phyloP scores from a whole-genome alignment of 1,140 invertebrate species.

The Calliopsis andreniformis region DNA sequence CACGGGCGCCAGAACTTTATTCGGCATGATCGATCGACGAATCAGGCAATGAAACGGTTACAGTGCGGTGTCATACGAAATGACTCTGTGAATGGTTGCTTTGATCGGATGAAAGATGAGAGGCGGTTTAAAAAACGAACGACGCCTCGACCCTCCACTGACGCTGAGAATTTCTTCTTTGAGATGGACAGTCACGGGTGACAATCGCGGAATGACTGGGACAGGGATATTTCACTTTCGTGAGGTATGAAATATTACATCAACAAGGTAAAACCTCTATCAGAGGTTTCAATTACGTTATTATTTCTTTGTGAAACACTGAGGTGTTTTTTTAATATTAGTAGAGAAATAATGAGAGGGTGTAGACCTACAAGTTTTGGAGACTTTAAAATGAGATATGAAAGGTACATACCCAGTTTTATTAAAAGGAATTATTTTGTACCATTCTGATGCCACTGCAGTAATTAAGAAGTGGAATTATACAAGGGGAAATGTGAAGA shows the following conservation, averaged over 20 bases:
- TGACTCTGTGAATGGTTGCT: slow-evolving; percentile 25
- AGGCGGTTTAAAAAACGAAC: slow-evolving; percentile 6
- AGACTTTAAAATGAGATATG: too few species aligned
- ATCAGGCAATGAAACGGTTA: slow-evolving; percentile 52
- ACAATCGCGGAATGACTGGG: background rate
- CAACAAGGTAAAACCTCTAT: too few species aligned
- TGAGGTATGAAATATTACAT: background rate
- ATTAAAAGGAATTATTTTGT: too few species aligned
- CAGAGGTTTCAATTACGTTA: too few species aligned
- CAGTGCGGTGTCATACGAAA: slow-evolving; percentile 38
- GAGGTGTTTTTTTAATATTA: too few species aligned
- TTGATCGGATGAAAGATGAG: slow-evolving; percentile 32
- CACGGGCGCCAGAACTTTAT: slow-evolving; percentile 63
- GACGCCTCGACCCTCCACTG: background rate
- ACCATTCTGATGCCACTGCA: too few species aligned
- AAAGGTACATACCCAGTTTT: too few species aligned
- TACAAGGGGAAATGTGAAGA: too few species aligned
- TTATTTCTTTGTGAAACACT: too few species aligned
- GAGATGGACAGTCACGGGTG: background rate
- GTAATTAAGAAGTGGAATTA: too few species aligned
- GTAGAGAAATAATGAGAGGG: too few species aligned
- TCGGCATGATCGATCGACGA: slow-evolving; percentile 58
- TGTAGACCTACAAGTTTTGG: too few species aligned
- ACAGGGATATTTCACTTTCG: background rate
- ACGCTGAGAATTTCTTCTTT: background rate